Conservation (phyloP, 1,140 invertebrate species). For the Aphidius ervi region DNA sequence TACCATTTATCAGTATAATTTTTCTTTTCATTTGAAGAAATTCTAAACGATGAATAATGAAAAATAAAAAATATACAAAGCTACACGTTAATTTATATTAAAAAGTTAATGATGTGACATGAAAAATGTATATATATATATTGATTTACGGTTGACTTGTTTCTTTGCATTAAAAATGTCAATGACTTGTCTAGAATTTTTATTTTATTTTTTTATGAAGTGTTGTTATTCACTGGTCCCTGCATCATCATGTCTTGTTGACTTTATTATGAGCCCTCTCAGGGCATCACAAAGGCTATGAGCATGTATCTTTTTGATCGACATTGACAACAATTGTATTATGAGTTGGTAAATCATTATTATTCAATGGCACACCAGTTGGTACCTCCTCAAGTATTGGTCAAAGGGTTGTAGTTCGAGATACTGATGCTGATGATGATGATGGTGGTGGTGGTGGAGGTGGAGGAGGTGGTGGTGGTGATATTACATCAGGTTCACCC, state of each 20-base stretch:
- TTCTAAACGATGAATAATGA: too few relatives aligned
- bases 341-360: conserved; percentile 37
- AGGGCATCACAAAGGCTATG: conserved; percentile 44
- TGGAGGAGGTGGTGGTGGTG: conserved; percentile 44
- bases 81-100: too few relatives aligned
- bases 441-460: conserved; percentile 40
- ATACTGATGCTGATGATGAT: conserved; percentile 40
- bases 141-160: too few relatives aligned
- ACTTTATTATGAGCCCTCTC: conserved; percentile 28
- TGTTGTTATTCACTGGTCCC: conserved; percentile 20
- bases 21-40: too few relatives aligned
- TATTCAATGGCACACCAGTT: conserved; percentile 42
- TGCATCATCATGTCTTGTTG: conserved; percentile 16
- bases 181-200: conserved; percentile 1
- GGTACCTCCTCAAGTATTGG: conserved; percentile 52
- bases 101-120: too few relatives aligned
- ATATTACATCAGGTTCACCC: conserved; percentile 49
- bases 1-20: too few relatives aligned
- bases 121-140: too few relatives aligned
- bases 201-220: background rate
- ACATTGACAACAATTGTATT: conserved; percentile 42
- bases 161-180: background rate
- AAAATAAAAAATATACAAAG: too few relatives aligned
- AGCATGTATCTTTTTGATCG: conserved; percentile 48
- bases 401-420: conserved; percentile 49